Percentiles rank a stretch among this genome's conserved stretches.
These are phyloP conservation scores for Epistrophe grossulariae DNA, from an alignment of 2,888 invertebrate species.

Conservation along the genomic window DNA sequence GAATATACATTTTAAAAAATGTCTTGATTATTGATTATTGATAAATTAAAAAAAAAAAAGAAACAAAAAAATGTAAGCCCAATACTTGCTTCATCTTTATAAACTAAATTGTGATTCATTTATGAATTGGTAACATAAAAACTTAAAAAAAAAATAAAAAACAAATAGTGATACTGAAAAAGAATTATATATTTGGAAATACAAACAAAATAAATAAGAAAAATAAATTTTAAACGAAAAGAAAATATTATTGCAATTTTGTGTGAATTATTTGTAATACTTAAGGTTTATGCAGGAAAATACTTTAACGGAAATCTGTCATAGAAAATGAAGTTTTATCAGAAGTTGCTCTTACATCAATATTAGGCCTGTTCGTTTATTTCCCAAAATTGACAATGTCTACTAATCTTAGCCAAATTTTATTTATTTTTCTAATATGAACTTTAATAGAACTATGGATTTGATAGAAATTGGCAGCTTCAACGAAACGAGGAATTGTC, in stretches of 20 bases:
- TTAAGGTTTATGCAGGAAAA: not conserved
- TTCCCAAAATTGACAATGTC: too few species aligned
- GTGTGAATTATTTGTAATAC: not conserved
- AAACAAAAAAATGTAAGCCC: constrained; percentile 48
- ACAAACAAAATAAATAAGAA: constrained; percentile 47
- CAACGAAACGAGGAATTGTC: too few species aligned
- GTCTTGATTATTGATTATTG: constrained; percentile 40
- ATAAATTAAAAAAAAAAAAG: constrained; percentile 35
- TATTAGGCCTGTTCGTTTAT: too few species aligned
- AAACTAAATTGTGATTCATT: constrained; percentile 68
- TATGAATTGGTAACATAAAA: constrained; percentile 57
- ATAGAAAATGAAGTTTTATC: too few species aligned
- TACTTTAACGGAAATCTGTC: not conserved
- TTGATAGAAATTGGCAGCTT: too few species aligned
- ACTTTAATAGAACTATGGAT: too few species aligned
- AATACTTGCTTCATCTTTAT: constrained; percentile 65
- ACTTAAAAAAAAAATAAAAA: constrained; percentile 40
- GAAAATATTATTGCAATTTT: constrained; percentile 42
- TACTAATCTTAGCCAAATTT: too few species aligned
- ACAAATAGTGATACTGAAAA: constrained; percentile 70
- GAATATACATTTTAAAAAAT: constrained; percentile 25
- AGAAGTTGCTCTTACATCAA: too few species aligned
- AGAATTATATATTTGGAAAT: constrained; percentile 72
- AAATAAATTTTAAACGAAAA: constrained; percentile 70
- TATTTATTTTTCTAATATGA: too few species aligned